Evolutionary conservation across 2,797 vertebrate genomes (phyloP), one percentile per base, ranked within the genome.

Genomic region (Cyprinodon diabolis): DNA sequence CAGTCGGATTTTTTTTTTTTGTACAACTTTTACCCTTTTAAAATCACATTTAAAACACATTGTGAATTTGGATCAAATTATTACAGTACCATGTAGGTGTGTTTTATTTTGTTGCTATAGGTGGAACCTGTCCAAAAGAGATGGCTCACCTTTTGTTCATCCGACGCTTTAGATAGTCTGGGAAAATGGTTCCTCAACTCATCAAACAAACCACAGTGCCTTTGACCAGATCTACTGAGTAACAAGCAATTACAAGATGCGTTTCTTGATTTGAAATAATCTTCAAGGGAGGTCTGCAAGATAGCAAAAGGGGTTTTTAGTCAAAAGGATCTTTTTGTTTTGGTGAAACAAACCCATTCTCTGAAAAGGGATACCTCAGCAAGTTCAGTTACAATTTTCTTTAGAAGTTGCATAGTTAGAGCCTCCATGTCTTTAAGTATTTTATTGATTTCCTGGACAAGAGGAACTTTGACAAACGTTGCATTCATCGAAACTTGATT

Each of bases 211-310:
- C 1, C 0, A 4, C 80, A 25, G 1, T 54, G 4, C 7, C 0
- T 65, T 45, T 45, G 6, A 43, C 2, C 19, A 4, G 21, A 11
- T 12, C 3, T 43, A 40, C 2, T 2, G 9, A 6, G 37, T 21
- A 12, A 11, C 19, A 43, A n/a, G 10, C 9, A 13, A 35, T 0
- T 0, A 4, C 80, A 14, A 1, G 48, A 2, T 5, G 0, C 19
- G 17, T 54, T 48, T 0, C 54, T 6, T 0, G 51, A 65, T 66
- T 23, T 88, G 80, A 95, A 94, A 81, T 93, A 92, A 0, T 30
- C 75, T 68, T 81, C 79, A 0, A 94, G 68, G 45, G 40, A 1
- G 0, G 4, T 82, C 94, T 95, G 85, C 6, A 48, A 35, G 52
- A 79, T 5, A 69, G 14, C 71, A 75, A 30, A 56, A n/a, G 30